Evolutionary conservation across 2,113 vertebrate genomes (phyloP).

Genomic region (Orthochromis indermauri): DNA sequence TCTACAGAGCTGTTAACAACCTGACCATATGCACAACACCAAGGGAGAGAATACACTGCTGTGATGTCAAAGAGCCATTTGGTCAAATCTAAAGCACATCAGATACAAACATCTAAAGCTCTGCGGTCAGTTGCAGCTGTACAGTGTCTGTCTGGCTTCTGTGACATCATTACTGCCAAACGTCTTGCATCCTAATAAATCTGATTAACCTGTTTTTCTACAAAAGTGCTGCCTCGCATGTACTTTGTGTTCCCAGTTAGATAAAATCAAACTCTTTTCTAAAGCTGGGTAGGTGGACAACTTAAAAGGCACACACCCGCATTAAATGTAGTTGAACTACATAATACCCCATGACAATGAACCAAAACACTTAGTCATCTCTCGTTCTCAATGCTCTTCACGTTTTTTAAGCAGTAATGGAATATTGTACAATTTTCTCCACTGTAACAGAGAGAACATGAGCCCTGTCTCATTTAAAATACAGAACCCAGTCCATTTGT

Average conservation of each 20-base stretch:
- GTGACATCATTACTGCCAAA: not conserved
- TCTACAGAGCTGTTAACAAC: not conserved
- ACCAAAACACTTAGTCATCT: not conserved
- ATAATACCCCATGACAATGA: not conserved
- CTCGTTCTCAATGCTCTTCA: not conserved
- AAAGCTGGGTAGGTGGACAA: not conserved
- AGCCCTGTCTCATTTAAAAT: not conserved
- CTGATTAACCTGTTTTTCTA: not conserved
- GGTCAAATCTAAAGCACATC: slow-evolving; percentile 16
- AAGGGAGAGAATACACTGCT: not conserved
- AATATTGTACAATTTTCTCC: not conserved
- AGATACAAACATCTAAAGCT: slow-evolving; percentile 3
- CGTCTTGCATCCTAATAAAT: not conserved
- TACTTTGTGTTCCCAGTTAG: not conserved
- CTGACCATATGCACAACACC: not conserved
- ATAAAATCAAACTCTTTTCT: not conserved
- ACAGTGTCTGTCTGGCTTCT: not conserved
- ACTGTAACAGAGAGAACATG: not conserved
- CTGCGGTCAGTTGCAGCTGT: not conserved
- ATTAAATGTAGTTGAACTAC: not conserved
- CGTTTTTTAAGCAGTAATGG: not conserved
- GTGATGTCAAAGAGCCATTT: slow-evolving; percentile 19
- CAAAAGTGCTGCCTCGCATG: not conserved
- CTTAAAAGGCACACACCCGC: not conserved
- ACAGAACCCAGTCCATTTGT: not conserved